Evolutionary conservation across 2,888 invertebrate genomes (phyloP).

Genomic region (Pollenia labialis): DNA sequence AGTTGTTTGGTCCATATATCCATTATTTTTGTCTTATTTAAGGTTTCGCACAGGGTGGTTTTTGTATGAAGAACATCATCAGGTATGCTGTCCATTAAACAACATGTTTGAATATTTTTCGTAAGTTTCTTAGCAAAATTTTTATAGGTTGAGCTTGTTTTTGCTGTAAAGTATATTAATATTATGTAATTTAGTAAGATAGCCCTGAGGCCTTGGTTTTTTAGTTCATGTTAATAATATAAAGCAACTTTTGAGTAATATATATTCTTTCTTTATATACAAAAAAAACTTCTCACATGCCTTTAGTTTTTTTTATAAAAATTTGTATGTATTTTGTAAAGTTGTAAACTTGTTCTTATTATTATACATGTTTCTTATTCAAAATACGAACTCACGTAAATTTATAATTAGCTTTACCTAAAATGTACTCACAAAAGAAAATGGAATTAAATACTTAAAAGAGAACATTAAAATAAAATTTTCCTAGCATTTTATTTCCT

Average conservation of each 20-base stretch:
- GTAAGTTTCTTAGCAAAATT: background rate
- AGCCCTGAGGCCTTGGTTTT: constrained; percentile 29
- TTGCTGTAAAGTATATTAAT: background rate
- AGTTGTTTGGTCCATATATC: background rate
- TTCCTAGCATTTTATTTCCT: too few species aligned
- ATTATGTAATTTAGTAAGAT: constrained; percentile 35
- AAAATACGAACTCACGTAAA: too few species aligned
- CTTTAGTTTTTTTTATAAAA: too few species aligned
- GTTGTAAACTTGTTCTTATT: too few species aligned
- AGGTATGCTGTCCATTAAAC: background rate
- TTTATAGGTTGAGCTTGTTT: constrained; percentile 31
- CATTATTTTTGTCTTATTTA: constrained; percentile 8
- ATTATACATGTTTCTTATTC: too few species aligned
- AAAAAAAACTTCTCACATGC: background rate
- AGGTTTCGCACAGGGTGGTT: background rate
- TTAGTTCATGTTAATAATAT: constrained; percentile 34
- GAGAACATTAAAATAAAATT: too few species aligned
- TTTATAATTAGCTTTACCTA: too few species aligned
- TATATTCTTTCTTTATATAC: background rate
- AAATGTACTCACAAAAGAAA: too few species aligned
- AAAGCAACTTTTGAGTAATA: constrained; percentile 41
- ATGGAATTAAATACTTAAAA: too few species aligned
- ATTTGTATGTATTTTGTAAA: too few species aligned
- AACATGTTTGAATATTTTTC: background rate
- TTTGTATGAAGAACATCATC: background rate